Evolutionary conservation across 2,113 vertebrate genomes (phyloP), one percentile per base, ranked within the genome.

Genomic region (Heliornis fulica): DNA sequence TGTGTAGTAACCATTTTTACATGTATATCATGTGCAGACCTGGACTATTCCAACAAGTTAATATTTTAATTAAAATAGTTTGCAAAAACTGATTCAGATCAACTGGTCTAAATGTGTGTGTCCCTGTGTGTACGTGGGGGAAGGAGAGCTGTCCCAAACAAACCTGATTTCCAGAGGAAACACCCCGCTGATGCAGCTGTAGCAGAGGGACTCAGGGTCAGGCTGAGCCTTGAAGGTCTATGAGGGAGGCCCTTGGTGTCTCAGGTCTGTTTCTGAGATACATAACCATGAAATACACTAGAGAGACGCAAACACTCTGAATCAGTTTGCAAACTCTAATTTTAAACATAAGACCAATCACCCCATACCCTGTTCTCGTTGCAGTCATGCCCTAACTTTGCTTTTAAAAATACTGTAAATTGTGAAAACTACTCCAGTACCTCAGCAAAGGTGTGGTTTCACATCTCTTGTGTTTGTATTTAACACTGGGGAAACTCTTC

Each of bases 11-110:
- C 93, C 95, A 91, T 93, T 96, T 97, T 97, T 94, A 92, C 85
- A 87, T 97, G 92, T 97, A 97, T 97, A 94, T 95, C 91, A 96
- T 95, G 81, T 96, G 87, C 95, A 97, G 96, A 97, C 91, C 94
- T 97, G 95, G 89, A 96, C 96, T 96, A 97, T 94, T 97, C 93
- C 96, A 96, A 97, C 95, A 96, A 95, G 90, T 97, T 98, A 97
- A 98, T 96, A 96, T 97, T 97, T 97, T 98, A 98, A 98, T 98
- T 98, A 97, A 98, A 98, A 97, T 92, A 95, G 96, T 98, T 98
- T 98, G 93, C 96, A 97, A 98, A 98, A 97, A 97, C 94, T 98
- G 92, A 96, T 98, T 97, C 93, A 96, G 92, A 94, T 97, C 93
- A 97, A 94, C 96, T 97, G 94, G 89, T 97, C 95, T 98, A 93